A percentile compares a stretch with the other conserved stretches of the same genome.
phyloP scores from a whole-genome alignment of 2,113 vertebrate species.

The Hemiprocne comata region DNA sequence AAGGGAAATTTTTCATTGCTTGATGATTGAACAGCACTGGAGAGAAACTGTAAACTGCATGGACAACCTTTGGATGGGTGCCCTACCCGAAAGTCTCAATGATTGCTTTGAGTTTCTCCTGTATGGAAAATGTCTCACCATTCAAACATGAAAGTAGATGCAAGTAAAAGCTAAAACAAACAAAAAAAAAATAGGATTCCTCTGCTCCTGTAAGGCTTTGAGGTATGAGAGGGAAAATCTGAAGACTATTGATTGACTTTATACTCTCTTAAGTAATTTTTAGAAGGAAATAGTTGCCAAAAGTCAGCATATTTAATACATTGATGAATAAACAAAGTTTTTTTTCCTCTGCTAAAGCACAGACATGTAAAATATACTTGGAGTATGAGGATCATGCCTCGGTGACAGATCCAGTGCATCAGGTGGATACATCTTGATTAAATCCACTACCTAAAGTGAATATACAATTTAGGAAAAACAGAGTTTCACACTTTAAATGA shows the following conservation, averaged over 20 bases:
- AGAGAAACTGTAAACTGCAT: background rate
- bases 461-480: slow-evolving; percentile 18
- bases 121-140: rapidly evolving
- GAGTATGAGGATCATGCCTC: background rate
- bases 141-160: background rate
- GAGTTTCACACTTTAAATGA: slow-evolving; percentile 56
- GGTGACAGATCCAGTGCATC: background rate
- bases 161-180: background rate
- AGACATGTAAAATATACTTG: background rate
- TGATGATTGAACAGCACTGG: background rate
- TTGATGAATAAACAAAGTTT: background rate
- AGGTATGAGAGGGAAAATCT: background rate
- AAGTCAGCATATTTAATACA: background rate
- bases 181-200: background rate
- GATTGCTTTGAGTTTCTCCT: background rate
- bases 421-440: background rate
- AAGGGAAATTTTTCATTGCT: background rate
- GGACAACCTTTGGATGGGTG: background rate
- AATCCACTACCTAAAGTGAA: slow-evolving; percentile 4
- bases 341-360: rapidly evolving
- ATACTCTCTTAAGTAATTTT: background rate
- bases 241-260: background rate
- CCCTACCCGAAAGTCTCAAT: background rate
- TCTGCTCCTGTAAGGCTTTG: background rate
- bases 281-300: background rate